Conservation (phyloP, 2,113 vertebrate species). For the Apus apus region DNA sequence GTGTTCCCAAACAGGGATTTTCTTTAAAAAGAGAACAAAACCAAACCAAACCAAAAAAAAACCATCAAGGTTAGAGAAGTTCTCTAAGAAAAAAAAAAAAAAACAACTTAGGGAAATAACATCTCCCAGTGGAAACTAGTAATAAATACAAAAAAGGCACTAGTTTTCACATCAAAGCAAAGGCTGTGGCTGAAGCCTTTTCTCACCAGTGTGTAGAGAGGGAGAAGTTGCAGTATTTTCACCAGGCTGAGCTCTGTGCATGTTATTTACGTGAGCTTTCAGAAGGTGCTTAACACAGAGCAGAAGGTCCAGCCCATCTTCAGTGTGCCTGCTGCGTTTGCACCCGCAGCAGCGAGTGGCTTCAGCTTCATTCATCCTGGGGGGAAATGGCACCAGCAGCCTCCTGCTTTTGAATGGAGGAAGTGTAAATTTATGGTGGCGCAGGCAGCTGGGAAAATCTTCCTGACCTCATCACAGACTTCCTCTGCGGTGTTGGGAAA, state of each 20-base stretch:
- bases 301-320: not conserved
- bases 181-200: not conserved
- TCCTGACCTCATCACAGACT: not conserved
- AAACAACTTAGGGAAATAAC: not conserved
- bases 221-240: not conserved
- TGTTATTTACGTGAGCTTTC: not conserved
- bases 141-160: not conserved
- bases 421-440: not conserved
- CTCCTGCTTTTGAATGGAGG: slow-evolving; percentile 33
- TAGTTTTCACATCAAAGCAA: not conserved
- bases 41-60: not conserved
- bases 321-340: rapidly evolving
- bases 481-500: slow-evolving; percentile 25
- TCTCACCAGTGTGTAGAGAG: not conserved
- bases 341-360: rapidly evolving
- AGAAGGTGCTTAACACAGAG: not conserved
- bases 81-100: not conserved
- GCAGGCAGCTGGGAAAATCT: not conserved
- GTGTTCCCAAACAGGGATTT: slow-evolving; percentile 25
- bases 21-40: not conserved
- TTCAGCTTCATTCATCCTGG: not conserved
- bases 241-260: not conserved
- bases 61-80: not conserved
- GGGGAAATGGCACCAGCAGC: not conserved
- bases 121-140: not conserved